Evolutionary conservation across 2,113 vertebrate genomes (phyloP), one percentile per base, ranked within the genome.

Genomic region (Platichthys stellatus): DNA sequence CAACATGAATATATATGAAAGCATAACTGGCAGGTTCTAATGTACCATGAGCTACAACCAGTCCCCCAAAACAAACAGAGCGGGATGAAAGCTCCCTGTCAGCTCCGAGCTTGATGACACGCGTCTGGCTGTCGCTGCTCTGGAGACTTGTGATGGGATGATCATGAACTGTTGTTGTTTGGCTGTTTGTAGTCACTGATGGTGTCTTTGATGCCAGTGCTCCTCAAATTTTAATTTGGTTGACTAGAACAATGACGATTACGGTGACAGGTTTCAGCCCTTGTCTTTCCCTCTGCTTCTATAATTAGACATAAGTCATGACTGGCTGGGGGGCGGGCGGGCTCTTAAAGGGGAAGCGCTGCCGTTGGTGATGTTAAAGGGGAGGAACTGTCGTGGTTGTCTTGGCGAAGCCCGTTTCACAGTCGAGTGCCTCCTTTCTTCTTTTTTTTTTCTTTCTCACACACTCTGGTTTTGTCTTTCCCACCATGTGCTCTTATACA

Each of bases 391-490:
- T 65, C 56, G 57, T 54, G 63, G 62, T 62, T 77, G 53, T 63
- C 2, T 71, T 5, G 24, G 57, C 21, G 17, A 2, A 61, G 49
- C 57, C 81, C 11, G 67, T 66, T 62, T 80, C 65, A 72, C 69
- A 69, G 71, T 73, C 24, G 63, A 64, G 35, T 69, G 94, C 89
- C 0, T 95, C 94, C 49, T 35, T 93, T 94, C 92, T 1, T 31
- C n/a, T 31, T 31, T 31, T 93, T 94, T 81, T 94, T 49, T 43
- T 93, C 94, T 92, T 1, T 94, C 94, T 82, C 92, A 92, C 95
- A 79, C 92, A 74, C 94, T 93, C 65, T 31, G 31, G 31, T 31
- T 31, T 80, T 82, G 28, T 56, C 64, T 64, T 21, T 64, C 15
- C 54, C 43, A 20, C 72, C 31, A 7, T 67, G 63, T 76, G 66